Conservation (phyloP, 2,113 vertebrate genomes). For the Aplodontia rufa region DNA sequence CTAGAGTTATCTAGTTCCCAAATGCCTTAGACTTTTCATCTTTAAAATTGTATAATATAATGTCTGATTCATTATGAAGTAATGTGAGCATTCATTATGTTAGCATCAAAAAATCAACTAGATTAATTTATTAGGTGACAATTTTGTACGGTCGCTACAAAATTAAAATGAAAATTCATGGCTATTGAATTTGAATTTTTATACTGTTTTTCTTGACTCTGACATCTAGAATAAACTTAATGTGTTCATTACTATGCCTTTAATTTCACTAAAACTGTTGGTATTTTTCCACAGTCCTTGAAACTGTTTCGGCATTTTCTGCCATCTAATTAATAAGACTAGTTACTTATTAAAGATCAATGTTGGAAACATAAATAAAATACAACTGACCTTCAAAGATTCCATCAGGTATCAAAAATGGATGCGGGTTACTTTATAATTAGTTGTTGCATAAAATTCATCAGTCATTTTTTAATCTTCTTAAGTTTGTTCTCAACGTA, state of each 20-base stretch:
- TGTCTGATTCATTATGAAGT: neutral
- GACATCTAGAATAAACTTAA: neutral
- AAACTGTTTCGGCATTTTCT: constrained; percentile 22
- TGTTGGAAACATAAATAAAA: constrained; percentile 70
- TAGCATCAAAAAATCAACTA: neutral
- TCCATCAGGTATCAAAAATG: constrained; percentile 55
- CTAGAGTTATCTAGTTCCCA: neutral
- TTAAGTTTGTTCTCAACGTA: constrained; percentile 32
- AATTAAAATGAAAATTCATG: neutral
- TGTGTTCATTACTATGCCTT: constrained; percentile 19
- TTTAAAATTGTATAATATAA: neutral
- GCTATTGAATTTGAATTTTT: neutral
- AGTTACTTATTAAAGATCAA: constrained; percentile 67
- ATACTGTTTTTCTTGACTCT: neutral
- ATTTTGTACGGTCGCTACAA: neutral
- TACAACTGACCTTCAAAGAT: constrained; percentile 62
- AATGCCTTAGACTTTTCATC: neutral
- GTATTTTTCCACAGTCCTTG: neutral
- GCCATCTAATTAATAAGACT: constrained; percentile 59
- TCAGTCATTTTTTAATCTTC: constrained; percentile 65
- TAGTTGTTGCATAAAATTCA: constrained; percentile 56
- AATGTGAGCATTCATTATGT: neutral
- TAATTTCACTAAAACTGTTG: constrained; percentile 28
- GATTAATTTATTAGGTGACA: neutral
- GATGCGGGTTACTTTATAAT: constrained; percentile 58